Base-by-base conservation (phyloP, 2,888 invertebrate species). In the Chymomyza caudatula region DNA sequence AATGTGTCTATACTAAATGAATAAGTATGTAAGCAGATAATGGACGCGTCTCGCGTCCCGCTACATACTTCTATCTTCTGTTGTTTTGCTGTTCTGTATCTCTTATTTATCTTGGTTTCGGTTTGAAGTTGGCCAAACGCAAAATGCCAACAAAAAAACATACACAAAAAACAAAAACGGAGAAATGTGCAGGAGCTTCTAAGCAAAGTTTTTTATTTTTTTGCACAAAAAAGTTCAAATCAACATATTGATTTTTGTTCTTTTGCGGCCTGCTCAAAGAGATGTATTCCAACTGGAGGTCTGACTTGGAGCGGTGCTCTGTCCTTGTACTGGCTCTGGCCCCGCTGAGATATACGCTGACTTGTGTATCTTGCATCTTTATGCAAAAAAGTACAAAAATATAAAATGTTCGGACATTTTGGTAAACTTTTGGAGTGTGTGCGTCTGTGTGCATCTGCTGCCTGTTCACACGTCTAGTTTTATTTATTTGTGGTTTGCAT, bases 331-430 rank as follows among this genome's bases (percentile, higher is more conserved):
- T 51, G 51, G 19, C 13, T 20, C 20, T 51, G 51, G 29, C 29
- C 29, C 51, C 51, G 13, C 42, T 20, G 19, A 29, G 15, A 37
- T 25, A 42, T 37, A 55, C 60, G 66, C 75, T 77, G 83, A 80
- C 80, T 77, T 80, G 85, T 85, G 85, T 80, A 83, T 85, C 83
- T 84, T 80, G 77, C 85, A 79, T 79, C 73, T 85, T 70, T 61
- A 43, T 60, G 20, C 29, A 37, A 37, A 37, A 37, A 37, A 37
- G 11, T 11, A 25, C 3, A 25, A 25, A 8, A 37, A 61, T 53
- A 69, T 62, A 57, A 63, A 69, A 64, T 57, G 63, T 49, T 62
- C 59, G 62, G 61, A 54, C 63, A 61, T 71, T 65, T 71, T 71
- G 71, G 73, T 73, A 75, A 84, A 81, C 67, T 73, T 77, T 55